Conservation (phyloP, 2,113 vertebrate species). For the Tonatia bakeri region DNA sequence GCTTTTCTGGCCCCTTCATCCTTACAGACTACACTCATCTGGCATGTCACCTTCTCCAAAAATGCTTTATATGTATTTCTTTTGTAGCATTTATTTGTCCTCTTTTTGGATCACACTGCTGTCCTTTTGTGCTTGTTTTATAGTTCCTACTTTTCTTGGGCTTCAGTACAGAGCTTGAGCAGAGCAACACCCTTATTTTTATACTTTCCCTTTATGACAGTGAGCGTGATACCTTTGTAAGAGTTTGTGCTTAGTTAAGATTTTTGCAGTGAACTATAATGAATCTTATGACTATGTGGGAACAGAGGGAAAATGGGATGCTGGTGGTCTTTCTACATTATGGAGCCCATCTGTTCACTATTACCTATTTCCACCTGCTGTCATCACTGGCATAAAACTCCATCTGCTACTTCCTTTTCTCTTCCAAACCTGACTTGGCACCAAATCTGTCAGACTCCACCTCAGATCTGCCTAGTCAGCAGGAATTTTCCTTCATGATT, state of each 20-base stretch:
- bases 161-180: not conserved
- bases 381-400: constrained; percentile 36
- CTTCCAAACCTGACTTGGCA: constrained; percentile 62
- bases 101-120: not conserved
- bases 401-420: constrained; percentile 60
- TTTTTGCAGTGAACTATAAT: not conserved
- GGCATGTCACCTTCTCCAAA: not conserved
- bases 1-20: not conserved
- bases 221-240: not conserved
- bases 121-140: not conserved
- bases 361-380: constrained; percentile 68
- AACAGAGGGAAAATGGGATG: constrained; percentile 13
- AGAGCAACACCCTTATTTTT: not conserved
- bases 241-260: not conserved
- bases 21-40: not conserved
- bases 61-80: not conserved
- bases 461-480: constrained; percentile 39
- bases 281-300: not conserved
- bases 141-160: not conserved
- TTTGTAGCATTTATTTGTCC: not conserved
- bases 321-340: constrained; percentile 57
- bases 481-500: not conserved
- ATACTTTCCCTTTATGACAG: not conserved
- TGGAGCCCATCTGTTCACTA: constrained; percentile 60
- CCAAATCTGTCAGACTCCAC: not conserved